Percentiles rank a stretch among this genome's conserved stretches.
These are phyloP conservation scores for Cantharis rustica DNA, from an alignment of 2,888 invertebrate species.

Conservation along the genomic window DNA sequence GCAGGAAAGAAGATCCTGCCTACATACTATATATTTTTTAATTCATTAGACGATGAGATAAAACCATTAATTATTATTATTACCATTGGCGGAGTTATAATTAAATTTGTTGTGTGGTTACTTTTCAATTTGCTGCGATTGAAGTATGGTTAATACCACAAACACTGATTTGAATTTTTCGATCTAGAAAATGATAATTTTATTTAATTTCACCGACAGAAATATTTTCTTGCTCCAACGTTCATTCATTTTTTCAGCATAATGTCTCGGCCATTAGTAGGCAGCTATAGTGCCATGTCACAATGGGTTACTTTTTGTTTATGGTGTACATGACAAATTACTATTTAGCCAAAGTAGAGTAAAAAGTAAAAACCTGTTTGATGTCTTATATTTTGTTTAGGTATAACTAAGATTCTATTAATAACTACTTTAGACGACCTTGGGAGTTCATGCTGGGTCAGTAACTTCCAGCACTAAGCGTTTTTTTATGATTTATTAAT, in stretches of 20 bases:
- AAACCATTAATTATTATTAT: neutral
- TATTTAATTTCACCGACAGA: neutral
- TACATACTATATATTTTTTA: neutral
- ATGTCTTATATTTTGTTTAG: conserved; percentile 27
- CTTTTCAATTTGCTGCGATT: neutral
- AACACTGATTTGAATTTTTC: neutral
- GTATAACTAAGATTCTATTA: conserved; percentile 33
- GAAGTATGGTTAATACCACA: neutral
- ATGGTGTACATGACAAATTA: conserved; percentile 28
- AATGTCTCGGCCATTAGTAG: neutral
- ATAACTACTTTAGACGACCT: conserved; percentile 36
- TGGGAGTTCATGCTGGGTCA: conserved; percentile 37
- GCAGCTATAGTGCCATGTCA: neutral
- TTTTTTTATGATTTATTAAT: conserved; percentile 25
- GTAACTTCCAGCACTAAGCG: conserved; percentile 26
- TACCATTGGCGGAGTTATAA: neutral
- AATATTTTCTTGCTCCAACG: neutral
- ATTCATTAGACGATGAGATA: neutral
- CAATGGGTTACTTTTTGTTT: neutral
- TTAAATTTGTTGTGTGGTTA: neutral
- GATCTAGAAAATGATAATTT: neutral
- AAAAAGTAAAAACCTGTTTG: conserved; percentile 28
- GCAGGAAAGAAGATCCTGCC: neutral
- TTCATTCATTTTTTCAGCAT: neutral
- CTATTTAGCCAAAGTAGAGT: conserved; percentile 17